A percentile compares a stretch with the other conserved stretches of the same genome.
Evolutionary conservation across 2,797 vertebrate genomes (phyloP).

Genomic region (Melanotaenia pygmaea): DNA sequence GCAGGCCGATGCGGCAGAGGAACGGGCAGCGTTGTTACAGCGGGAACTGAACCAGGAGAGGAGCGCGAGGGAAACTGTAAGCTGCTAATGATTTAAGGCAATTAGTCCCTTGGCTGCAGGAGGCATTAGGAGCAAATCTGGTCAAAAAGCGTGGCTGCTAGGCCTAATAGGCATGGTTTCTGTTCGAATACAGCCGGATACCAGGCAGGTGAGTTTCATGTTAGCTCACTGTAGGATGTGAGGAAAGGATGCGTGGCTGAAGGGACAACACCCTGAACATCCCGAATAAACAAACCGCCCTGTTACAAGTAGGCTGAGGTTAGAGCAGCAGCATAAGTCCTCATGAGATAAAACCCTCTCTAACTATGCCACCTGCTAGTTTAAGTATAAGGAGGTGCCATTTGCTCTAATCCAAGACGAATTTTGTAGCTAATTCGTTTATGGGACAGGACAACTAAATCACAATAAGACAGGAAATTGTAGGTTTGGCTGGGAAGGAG

Average conservation of each 20-base stretch:
- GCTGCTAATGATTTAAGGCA: constrained; percentile 77
- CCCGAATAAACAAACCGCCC: constrained; percentile 33
- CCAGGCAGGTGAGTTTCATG: constrained; percentile 22
- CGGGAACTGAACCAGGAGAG: constrained; percentile 89
- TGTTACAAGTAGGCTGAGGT: constrained; percentile 19
- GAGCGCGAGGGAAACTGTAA: constrained; percentile 89
- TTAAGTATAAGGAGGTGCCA: constrained; percentile 2
- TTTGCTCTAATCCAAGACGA: neutral
- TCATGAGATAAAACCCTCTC: neutral
- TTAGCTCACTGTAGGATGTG: constrained; percentile 25
- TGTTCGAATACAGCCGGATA: neutral
- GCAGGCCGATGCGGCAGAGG: constrained; percentile 90
- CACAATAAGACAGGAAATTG: neutral
- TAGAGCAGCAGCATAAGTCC: constrained; percentile 22
- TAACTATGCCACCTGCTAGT: constrained; percentile 3
- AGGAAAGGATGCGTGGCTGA: constrained; percentile 32
- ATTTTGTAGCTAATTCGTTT: constrained; percentile 9
- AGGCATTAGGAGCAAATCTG: constrained; percentile 70
- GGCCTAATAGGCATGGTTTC: constrained; percentile 45
- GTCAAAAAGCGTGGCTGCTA: constrained; percentile 68
- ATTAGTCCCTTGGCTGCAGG: constrained; percentile 65
- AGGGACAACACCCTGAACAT: constrained; percentile 46
- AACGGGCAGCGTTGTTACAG: constrained; percentile 87
- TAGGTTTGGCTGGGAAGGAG: neutral
- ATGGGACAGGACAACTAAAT: neutral